Conservation (phyloP, 37 sponge, comb jelly and placozoan genomes). For the Trichoplax adhaerens region DNA sequence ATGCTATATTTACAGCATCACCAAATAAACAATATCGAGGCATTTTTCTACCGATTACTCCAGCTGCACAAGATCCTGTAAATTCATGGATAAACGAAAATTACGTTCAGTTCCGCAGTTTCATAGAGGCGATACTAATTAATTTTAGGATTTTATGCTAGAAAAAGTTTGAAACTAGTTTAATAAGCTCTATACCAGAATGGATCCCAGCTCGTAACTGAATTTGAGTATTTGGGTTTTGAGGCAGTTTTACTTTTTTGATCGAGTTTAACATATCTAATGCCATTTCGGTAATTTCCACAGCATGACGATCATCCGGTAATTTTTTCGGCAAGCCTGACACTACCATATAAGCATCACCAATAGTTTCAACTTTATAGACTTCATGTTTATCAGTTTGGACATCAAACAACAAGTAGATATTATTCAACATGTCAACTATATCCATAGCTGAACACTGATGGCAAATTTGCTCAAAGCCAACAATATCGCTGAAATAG, state of each 20-base stretch:
- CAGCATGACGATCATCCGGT: constrained; percentile 48
- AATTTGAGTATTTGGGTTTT: constrained; percentile 29
- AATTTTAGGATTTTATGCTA: too few relatives aligned
- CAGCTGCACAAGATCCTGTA: too few relatives aligned
- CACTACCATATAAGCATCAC: constrained; percentile 94
- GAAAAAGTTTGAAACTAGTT: too few relatives aligned
- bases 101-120: too few relatives aligned
- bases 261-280: constrained; percentile 36
- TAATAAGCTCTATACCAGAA: constrained; percentile 39
- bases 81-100: too few relatives aligned
- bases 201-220: constrained; percentile 67
- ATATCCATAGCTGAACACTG: constrained; percentile 47
- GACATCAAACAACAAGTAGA: constrained; percentile 65
- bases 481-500: constrained; percentile 42
- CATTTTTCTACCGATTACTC: too few relatives aligned
- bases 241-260: constrained; percentile 56
- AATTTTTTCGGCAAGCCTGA: constrained; percentile 47
- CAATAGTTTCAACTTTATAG: constrained; percentile 89
- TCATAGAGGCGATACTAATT: too few relatives aligned
- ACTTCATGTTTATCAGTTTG: constrained; percentile 71
- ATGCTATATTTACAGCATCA: too few relatives aligned
- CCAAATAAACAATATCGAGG: too few relatives aligned
- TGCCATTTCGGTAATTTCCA: constrained; percentile 82
- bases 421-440: constrained; percentile 57
- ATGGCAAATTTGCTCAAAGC: constrained; percentile 4